Conservation (phyloP, 1,140 invertebrate genomes). For the Neodiprion lecontei region DNA sequence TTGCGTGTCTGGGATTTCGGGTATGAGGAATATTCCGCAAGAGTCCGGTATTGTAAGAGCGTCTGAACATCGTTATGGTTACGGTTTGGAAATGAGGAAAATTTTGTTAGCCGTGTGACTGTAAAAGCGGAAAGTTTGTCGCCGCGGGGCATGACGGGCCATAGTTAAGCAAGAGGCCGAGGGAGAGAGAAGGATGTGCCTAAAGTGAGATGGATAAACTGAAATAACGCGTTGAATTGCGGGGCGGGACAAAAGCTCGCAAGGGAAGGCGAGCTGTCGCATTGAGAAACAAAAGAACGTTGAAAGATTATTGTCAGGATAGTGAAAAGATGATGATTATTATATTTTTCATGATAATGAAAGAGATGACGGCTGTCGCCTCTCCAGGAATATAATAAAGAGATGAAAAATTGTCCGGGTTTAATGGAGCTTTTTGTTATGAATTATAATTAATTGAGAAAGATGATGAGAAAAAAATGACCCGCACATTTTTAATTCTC, state of each 20-base stretch:
- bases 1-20: too few relatives aligned
- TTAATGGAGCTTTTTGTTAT: constrained; percentile 2
- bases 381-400: constrained; percentile 8
- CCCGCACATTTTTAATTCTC: not conserved
- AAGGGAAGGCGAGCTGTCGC: not conserved
- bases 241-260: not conserved
- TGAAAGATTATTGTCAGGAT: not conserved
- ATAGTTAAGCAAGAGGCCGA: too few relatives aligned
- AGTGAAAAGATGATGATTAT: not conserved
- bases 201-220: not conserved
- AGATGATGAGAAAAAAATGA: not conserved
- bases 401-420: constrained; percentile 12
- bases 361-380: not conserved
- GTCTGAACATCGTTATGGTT: too few relatives aligned
- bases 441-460: constrained; percentile 5
- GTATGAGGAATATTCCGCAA: too few relatives aligned
- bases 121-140: too few relatives aligned
- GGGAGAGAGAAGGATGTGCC: too few relatives aligned
- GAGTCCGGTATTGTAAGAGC: too few relatives aligned
- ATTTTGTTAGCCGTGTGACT: not conserved
- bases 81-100: not conserved
- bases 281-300: not conserved
- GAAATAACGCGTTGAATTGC: not conserved
- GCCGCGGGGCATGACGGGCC: too few relatives aligned
- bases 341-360: constrained; percentile 11